phyloP scores from a whole-genome alignment of 2,888 invertebrate species.

The Trilocha varians region DNA sequence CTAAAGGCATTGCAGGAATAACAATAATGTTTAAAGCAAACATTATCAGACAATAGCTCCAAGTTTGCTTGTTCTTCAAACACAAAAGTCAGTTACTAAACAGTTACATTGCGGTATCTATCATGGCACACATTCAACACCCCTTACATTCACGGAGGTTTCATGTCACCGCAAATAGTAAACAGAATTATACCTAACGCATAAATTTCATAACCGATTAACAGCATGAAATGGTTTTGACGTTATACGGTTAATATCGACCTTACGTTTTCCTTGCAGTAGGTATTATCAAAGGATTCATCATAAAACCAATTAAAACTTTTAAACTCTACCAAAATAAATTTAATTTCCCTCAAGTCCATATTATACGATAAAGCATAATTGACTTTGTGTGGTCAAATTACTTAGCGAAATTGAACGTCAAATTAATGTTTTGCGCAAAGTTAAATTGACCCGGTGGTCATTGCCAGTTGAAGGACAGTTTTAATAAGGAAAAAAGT shows the following conservation, averaged over 20 bases:
- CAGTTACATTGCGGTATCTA: no score
- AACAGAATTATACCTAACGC: constrained; percentile 20
- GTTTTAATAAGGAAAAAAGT: background rate
- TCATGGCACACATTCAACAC: no score
- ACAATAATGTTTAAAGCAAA: no score
- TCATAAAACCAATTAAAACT: background rate
- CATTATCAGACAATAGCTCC: no score
- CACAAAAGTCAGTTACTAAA: constrained; percentile 1
- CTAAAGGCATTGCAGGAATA: no score
- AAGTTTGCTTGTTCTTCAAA: background rate
- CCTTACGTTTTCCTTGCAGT: background rate
- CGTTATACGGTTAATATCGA: background rate
- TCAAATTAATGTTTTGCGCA: background rate
- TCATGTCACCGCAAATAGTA: constrained; percentile 11
- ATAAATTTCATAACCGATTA: constrained; percentile 30
- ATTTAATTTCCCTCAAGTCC: background rate
- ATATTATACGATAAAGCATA: background rate
- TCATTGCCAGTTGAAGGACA: background rate
- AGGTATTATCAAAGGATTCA: background rate
- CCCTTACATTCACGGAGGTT: no score
- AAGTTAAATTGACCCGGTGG: background rate
- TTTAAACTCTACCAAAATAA: background rate
- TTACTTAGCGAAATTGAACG: background rate
- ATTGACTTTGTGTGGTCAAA: background rate
- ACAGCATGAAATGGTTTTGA: constrained; percentile 11